A percentile compares a stretch with the other conserved stretches of the same genome.
phyloP scores from a whole-genome alignment of 2,113 vertebrate genomes.

The Ochotona curzoniae region DNA sequence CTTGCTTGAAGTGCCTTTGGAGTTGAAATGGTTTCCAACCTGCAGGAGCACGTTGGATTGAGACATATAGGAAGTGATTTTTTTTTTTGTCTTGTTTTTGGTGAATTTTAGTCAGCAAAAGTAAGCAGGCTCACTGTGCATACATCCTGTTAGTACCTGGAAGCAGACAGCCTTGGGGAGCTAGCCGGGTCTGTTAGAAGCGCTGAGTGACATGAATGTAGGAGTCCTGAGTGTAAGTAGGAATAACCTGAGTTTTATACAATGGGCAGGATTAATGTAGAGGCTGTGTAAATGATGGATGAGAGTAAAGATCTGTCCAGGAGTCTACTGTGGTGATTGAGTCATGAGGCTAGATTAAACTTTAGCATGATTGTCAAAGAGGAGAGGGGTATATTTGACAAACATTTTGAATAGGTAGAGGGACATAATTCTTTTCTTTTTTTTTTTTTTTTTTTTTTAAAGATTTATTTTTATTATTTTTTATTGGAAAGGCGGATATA shows the following conservation, averaged over 20 bases:
- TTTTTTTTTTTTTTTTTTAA: neutral
- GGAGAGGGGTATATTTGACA: conserved; percentile 34
- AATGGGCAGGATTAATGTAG: neutral
- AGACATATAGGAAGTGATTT: neutral
- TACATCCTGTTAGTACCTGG: neutral
- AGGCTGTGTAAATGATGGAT: neutral
- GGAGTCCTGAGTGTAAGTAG: neutral
- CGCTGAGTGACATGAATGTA: neutral
- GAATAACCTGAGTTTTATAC: neutral
- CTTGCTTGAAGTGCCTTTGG: conserved; percentile 39
- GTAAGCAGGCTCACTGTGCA: conserved; percentile 15
- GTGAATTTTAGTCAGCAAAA: conserved; percentile 35
- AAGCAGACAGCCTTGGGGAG: neutral
- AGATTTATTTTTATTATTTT: too few species aligned
- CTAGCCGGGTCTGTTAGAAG: neutral
- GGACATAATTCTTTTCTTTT: conserved; percentile 40
- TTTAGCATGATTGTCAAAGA: conserved; percentile 21
- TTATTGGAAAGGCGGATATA: too few species aligned
- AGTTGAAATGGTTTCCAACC: conserved; percentile 9
- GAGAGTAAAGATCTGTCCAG: neutral
- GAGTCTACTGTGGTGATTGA: neutral
- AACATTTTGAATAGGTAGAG: neutral
- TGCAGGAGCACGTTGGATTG: neutral
- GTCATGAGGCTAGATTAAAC: conserved; percentile 48
- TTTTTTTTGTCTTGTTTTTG: neutral